Conservation (phyloP, 2,113 vertebrate species). For the Pseudorectes ferrugineus region DNA sequence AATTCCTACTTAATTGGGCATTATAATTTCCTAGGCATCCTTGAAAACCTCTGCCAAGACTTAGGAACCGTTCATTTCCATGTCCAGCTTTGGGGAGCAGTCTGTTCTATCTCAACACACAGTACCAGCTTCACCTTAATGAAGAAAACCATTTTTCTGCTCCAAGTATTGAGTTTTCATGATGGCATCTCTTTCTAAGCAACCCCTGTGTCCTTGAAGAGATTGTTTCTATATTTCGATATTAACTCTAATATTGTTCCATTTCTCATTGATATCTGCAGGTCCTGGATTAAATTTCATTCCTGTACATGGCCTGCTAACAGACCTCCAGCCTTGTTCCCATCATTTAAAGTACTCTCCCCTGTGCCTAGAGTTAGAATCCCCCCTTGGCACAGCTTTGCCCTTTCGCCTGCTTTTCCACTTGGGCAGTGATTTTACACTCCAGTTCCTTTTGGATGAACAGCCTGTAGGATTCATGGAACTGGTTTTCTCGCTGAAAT, state of each 20-base stretch:
- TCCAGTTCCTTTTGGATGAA: not conserved
- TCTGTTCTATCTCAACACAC: not conserved
- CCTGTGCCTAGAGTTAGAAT: not conserved
- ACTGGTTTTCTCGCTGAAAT: not conserved
- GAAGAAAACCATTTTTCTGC: not conserved
- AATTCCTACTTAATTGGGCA: not conserved
- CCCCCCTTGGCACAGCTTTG: not conserved
- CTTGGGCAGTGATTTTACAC: slow-evolving; percentile 9
- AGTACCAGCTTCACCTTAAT: not conserved
- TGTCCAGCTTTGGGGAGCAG: not conserved
- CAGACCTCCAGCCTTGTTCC: not conserved
- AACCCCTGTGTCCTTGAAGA: not conserved
- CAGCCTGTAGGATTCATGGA: not conserved
- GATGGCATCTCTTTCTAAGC: not conserved
- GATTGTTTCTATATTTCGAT: not conserved
- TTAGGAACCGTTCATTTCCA: not conserved
- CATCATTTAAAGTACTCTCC: not conserved
- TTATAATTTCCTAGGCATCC: not conserved
- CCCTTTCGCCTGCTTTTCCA: not conserved
- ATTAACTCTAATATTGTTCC: not conserved
- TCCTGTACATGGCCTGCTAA: not conserved
- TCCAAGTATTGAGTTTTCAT: not conserved
- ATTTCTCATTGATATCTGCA: not conserved
- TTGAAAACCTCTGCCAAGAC: not conserved
- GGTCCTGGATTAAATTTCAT: not conserved